Evolutionary conservation across 2,888 invertebrate species (phyloP).

Genomic region (Seladonia tumulorum): DNA sequence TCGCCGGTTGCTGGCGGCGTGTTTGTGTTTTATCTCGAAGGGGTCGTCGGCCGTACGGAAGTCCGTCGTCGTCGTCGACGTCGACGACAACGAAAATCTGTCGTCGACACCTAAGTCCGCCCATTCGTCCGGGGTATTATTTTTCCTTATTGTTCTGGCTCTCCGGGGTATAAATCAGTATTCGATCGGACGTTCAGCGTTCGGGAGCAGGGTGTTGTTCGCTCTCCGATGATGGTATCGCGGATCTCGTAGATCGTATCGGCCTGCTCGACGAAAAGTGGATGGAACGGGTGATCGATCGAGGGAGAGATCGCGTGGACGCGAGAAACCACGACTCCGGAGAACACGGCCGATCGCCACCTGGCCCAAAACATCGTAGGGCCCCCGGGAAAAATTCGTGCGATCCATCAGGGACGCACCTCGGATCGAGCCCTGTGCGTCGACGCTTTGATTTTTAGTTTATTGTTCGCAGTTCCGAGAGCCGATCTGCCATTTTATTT

Average conservation of each 20-base stretch:
- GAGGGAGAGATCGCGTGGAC: slow-evolving; percentile 24
- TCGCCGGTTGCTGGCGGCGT: background rate
- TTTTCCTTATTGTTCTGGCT: slow-evolving; percentile 41
- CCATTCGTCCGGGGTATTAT: slow-evolving; percentile 24
- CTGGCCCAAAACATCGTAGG: slow-evolving; percentile 6
- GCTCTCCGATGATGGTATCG: slow-evolving; percentile 45
- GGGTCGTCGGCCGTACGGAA: slow-evolving; percentile 4
- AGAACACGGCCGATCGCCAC: slow-evolving; percentile 3
- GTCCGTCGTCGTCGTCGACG: background rate
- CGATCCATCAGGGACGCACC: background rate
- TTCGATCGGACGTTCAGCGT: slow-evolving; percentile 48
- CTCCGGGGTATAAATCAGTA: slow-evolving; percentile 42
- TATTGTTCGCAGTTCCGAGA: background rate
- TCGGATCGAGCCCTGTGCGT: slow-evolving; percentile 3
- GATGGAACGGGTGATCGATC: slow-evolving; percentile 45
- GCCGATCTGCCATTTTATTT: no score
- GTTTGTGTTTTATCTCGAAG: slow-evolving; percentile 3
- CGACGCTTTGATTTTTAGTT: background rate
- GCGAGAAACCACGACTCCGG: background rate
- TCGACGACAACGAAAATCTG: slow-evolving; percentile 13
- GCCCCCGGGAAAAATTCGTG: background rate
- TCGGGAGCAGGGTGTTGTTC: background rate
- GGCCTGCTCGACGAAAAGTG: slow-evolving; percentile 45
- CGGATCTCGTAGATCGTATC: slow-evolving; percentile 44
- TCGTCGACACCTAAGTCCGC: slow-evolving; percentile 33